Conservation (phyloP, 2,888 invertebrate species). For the Folsomia candida region DNA sequence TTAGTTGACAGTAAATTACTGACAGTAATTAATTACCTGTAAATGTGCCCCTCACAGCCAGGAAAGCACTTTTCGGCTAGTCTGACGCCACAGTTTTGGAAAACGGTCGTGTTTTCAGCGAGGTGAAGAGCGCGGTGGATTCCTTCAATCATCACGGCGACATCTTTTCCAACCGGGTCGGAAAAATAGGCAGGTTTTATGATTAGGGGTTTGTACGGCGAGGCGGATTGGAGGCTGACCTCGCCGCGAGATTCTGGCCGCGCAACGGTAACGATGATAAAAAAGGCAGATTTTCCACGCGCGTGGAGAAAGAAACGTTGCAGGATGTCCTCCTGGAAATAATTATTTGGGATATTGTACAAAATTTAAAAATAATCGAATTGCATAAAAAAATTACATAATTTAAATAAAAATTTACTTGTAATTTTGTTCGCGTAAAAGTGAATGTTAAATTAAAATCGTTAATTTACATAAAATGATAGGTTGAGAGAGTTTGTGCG, state of each 20-base stretch:
- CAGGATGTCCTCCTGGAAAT: constrained; percentile 19
- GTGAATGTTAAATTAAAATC: too few relatives aligned
- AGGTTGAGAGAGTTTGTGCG: too few relatives aligned
- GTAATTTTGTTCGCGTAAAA: too few relatives aligned
- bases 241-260: constrained; percentile 32
- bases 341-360: too few relatives aligned
- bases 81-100: constrained; percentile 15
- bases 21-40: neutral
- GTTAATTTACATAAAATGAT: too few relatives aligned
- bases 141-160: constrained; percentile 31
- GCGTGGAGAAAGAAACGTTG: constrained; percentile 20
- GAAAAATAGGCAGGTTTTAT: constrained; percentile 32
- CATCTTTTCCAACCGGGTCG: constrained; percentile 25
- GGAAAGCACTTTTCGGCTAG: constrained; percentile 38
- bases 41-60: constrained; percentile 49
- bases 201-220: constrained; percentile 21
- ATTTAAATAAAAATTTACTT: too few relatives aligned
- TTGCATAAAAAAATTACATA: too few relatives aligned
- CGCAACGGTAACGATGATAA: constrained; percentile 29
- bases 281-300: constrained; percentile 27
- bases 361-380: too few relatives aligned
- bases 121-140: constrained; percentile 26
- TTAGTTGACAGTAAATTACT: neutral
- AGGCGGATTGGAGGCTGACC: constrained; percentile 14
- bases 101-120: constrained; percentile 34